These are phyloP conservation scores for Psylliodes chrysocephalus DNA, from an alignment of 2,888 invertebrate genomes.

Conservation along the genomic window DNA sequence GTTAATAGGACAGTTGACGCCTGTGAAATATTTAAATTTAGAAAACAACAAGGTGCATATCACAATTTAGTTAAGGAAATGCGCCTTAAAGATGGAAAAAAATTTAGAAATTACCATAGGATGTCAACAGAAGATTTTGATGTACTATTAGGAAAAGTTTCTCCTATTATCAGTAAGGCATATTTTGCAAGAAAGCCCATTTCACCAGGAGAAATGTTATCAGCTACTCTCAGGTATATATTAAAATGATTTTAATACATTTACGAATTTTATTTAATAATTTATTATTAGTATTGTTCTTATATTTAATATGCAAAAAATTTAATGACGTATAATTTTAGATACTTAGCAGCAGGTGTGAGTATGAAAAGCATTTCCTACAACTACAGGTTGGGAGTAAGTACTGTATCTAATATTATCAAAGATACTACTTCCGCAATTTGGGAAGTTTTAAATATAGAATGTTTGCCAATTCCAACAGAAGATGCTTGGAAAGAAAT, in stretches of 20 bases:
- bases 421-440: slow-evolving; percentile 40
- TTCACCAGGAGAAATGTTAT: slow-evolving; percentile 16
- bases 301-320: slow-evolving; percentile 9
- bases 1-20: neutral
- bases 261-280: no score
- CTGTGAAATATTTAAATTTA: slow-evolving; percentile 10
- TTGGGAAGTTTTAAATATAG: no score
- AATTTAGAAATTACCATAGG: slow-evolving; percentile 8
- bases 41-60: slow-evolving; percentile 7
- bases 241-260: neutral
- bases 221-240: slow-evolving; percentile 5
- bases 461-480: no score
- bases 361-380: slow-evolving; percentile 14
- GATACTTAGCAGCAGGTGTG: slow-evolving; percentile 13
- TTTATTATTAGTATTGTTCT: no score
- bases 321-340: slow-evolving; percentile 3
- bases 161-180: neutral
- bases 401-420: slow-evolving; percentile 33
- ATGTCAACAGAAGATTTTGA: slow-evolving; percentile 7
- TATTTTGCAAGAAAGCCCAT: slow-evolving; percentile 1
- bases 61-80: no score
- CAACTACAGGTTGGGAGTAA: slow-evolving; percentile 24
- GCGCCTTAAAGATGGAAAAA: slow-evolving; percentile 6
- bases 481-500: no score
- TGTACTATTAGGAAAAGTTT: neutral